Base-by-base conservation (phyloP, 2,888 invertebrate species). In the Plagodis pulveraria region DNA sequence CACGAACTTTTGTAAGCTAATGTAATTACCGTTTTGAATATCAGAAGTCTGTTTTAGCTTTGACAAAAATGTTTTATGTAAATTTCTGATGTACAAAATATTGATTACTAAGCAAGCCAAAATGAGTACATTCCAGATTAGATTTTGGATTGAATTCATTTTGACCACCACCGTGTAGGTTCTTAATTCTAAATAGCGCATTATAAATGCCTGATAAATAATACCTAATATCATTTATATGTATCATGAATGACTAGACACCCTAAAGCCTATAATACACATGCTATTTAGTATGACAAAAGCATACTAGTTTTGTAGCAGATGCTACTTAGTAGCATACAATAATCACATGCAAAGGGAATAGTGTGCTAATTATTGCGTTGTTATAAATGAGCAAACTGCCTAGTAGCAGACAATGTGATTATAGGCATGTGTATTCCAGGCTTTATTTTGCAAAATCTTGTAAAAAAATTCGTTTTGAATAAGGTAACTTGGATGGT, bases 121-220 rank as follows among this genome's bases (percentile, higher is more conserved):
- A 82, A 66, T 87, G 86, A 78, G 77, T 86, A 72, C 83, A 84
- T 68, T 76, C 71, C 55, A 70, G 74, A 52, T 32, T 40, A 34
- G 2, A 51, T 58, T 56, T 70, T 70, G 71, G 77, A 70, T 71
- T 88, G 84, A 70, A 81, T 84, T 82, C 83, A 84, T 81, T 89
- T 89, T 89, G 86, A 67, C 65, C 56, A 60, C 65, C 56, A 60
- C 61, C 58, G 70, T 72, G 59, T 49, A 22, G 22, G 22, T 22
- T 74, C 36, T 33, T 77, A 76, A 77, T 76, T 74, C 60, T 74
- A 71, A 84, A 80, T 73, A 71, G 71, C 63, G 87, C 87, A 88
- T 89, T 90, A 77, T 81, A 77, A 89, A 90, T 90, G 88, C 88
- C 78, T 79, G 75, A 73, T 80, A 72, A 75, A 75, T 72, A 78